Evolutionary conservation across 1,140 invertebrate species (phyloP).

Genomic region (Bombus confusus): DNA sequence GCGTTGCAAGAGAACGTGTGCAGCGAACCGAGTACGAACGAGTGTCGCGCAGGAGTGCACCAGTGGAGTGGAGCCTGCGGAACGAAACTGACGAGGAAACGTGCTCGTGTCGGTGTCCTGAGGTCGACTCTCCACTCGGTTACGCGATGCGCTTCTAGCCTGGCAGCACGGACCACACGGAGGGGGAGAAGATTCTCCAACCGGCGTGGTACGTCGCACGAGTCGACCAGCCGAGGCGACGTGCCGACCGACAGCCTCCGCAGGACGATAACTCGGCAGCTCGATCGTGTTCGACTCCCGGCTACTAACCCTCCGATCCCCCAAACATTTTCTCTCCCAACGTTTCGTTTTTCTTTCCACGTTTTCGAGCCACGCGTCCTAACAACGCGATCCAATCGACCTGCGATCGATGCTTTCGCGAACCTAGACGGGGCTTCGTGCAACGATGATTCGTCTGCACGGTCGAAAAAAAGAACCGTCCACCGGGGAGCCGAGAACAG

Average conservation of each 20-base stretch:
- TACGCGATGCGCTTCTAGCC: slow-evolving; percentile 2
- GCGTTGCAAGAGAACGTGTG: slow-evolving; percentile 32
- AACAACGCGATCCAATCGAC: not conserved
- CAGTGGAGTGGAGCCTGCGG: slow-evolving; percentile 47
- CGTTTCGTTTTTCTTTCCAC: not conserved
- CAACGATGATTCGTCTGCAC: not conserved
- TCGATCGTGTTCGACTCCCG: too few relatives aligned
- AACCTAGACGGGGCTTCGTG: slow-evolving; percentile 18
- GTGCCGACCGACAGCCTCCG: not conserved
- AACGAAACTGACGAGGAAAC: slow-evolving; percentile 59
- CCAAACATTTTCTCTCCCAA: not conserved
- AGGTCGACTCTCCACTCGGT: slow-evolving; percentile 49
- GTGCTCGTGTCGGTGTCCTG: slow-evolving; percentile 60
- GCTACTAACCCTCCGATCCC: not conserved
- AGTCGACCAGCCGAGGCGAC: not conserved
- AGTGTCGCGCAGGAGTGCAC: slow-evolving; percentile 48
- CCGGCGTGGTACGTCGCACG: slow-evolving; percentile 8
- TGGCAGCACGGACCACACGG: not conserved
- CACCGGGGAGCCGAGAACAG: not conserved
- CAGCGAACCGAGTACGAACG: slow-evolving; percentile 48
- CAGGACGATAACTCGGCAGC: not conserved
- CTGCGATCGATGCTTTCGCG: not conserved
- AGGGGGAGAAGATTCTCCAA: slow-evolving; percentile 37
- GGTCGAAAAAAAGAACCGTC: not conserved
- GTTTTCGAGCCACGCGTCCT: too few relatives aligned